phyloP scores from a whole-genome alignment of 2,888 invertebrate species.

The Pseudococcus viburni region DNA sequence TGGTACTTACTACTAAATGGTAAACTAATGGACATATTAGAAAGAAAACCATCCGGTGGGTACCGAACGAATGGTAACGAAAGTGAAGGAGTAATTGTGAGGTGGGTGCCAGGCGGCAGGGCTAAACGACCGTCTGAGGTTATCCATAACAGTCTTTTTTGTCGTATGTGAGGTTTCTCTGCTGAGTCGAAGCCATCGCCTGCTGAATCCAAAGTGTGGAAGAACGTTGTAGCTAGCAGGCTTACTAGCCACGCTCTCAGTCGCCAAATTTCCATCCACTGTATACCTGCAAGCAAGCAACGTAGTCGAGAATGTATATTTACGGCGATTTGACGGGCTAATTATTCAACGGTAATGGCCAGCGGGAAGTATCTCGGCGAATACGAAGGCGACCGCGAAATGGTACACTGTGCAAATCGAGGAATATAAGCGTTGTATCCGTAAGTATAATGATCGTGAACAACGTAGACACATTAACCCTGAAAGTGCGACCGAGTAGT shows the following conservation, averaged over 20 bases:
- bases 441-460: no score
- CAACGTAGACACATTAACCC: no score
- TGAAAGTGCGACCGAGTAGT: no score
- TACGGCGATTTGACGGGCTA: background rate
- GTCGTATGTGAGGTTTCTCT: constrained; percentile 77
- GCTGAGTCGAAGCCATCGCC: constrained; percentile 43
- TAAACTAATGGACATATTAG: constrained; percentile 86
- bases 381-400: background rate
- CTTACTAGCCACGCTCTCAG: constrained; percentile 65
- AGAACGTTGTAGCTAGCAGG: constrained; percentile 64
- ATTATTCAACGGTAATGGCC: background rate
- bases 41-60: constrained; percentile 88
- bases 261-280: constrained; percentile 66
- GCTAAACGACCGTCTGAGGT: constrained; percentile 88
- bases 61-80: constrained; percentile 87
- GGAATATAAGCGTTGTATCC: no score
- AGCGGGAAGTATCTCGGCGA: background rate
- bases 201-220: constrained; percentile 57
- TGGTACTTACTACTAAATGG: constrained; percentile 90
- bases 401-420: background rate
- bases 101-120: constrained; percentile 85
- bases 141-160: constrained; percentile 87
- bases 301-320: background rate
- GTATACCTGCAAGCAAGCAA: constrained; percentile 44
- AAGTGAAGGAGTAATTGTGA: constrained; percentile 85